Evolutionary conservation across 1,140 invertebrate species (phyloP).

Genomic region (Cheumatopsyche charites): DNA sequence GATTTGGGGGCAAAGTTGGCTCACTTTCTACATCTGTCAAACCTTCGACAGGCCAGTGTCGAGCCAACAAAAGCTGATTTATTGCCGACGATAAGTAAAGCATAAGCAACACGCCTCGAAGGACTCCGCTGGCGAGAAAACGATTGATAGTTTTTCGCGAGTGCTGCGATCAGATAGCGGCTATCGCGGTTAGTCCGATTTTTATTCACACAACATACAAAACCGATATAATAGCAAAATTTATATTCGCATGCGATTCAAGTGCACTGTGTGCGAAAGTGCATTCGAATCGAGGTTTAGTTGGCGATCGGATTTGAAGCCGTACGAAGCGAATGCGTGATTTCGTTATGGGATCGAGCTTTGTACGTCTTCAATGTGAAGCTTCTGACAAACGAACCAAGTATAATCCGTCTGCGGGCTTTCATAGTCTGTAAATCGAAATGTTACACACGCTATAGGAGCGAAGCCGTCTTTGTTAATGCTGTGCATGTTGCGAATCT

Average conservation of each 20-base stretch:
- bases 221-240: too few relatives aligned
- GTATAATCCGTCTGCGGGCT: conserved; percentile 16
- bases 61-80: conserved; percentile 25
- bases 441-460: background rate
- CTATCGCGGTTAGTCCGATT: too few relatives aligned
- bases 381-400: background rate
- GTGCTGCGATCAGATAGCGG: too few relatives aligned
- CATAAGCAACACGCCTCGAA: background rate
- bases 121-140: background rate
- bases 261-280: too few relatives aligned
- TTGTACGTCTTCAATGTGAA: conserved; percentile 17
- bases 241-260: too few relatives aligned
- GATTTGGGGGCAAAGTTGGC: conserved; percentile 21
- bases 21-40: conserved; percentile 18
- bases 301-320: conserved; percentile 16
- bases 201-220: too few relatives aligned
- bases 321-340: conserved; percentile 6
- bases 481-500: too few relatives aligned
- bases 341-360: conserved; percentile 6
- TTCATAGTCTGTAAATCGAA: background rate
- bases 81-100: conserved; percentile 17
- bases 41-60: conserved; percentile 13
- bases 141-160: conserved; percentile 12
- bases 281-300: background rate
- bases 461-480: too few relatives aligned